These are phyloP conservation scores for Acleris laterana DNA, from an alignment of 2,888 invertebrate genomes.

Conservation along the genomic window DNA sequence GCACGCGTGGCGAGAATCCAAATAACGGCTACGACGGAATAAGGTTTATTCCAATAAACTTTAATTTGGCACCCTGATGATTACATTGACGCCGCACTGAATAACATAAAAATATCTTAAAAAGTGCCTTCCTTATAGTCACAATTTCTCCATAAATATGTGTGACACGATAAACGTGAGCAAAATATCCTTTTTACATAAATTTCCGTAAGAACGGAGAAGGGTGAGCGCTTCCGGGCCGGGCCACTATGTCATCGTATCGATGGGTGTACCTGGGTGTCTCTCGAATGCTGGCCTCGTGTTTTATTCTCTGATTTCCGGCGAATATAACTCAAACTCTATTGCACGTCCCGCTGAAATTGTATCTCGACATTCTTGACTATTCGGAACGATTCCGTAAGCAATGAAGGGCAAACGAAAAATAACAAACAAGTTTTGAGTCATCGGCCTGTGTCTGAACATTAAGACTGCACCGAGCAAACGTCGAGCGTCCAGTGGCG, in stretches of 20 bases:
- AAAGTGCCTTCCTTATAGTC: constrained; percentile 12
- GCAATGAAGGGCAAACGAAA: neutral
- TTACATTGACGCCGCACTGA: neutral
- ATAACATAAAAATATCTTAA: constrained; percentile 15
- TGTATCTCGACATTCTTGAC: constrained; percentile 1
- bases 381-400: constrained; percentile 1
- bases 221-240: constrained; percentile 34
- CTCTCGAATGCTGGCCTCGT: no score
- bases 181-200: constrained; percentile 57
- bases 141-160: constrained; percentile 38
- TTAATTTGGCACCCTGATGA: constrained; percentile 1
- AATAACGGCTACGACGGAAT: neutral
- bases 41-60: neutral
- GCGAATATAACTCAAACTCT: constrained; percentile 17
- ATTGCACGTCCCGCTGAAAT: constrained; percentile 21
- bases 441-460: no score
- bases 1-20: neutral
- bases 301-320: constrained; percentile 24
- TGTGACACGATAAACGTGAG: constrained; percentile 45
- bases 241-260: constrained; percentile 29
- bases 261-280: neutral
- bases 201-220: constrained; percentile 51
- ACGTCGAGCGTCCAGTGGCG: no score
- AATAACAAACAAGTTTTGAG: no score
- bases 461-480: no score